Conservation (phyloP, 2,888 invertebrate genomes). For the Disparrhopalites patrizii region DNA sequence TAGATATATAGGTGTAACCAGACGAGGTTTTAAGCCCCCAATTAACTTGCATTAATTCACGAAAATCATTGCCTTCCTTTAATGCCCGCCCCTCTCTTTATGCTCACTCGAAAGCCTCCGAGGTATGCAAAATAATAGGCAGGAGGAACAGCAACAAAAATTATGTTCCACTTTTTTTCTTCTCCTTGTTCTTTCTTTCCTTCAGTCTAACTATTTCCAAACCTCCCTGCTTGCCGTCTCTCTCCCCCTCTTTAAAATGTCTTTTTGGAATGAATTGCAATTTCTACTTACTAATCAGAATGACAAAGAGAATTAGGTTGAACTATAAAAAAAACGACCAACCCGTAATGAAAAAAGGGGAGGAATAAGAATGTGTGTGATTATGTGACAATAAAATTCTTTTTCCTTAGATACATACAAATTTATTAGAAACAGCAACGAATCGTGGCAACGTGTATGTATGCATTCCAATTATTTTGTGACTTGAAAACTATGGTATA, state of each 20-base stretch:
- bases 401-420: too few species aligned
- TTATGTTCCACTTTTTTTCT: not conserved
- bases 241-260: too few species aligned
- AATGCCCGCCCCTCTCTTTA: not conserved
- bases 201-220: too few species aligned
- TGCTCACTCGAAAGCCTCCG: too few species aligned
- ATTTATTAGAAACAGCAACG: too few species aligned
- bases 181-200: too few species aligned
- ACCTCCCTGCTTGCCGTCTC: too few species aligned
- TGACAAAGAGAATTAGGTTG: conserved; percentile 21
- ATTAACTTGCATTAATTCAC: not conserved
- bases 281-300: conserved; percentile 15
- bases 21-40: not conserved
- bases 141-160: not conserved
- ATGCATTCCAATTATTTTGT: too few species aligned
- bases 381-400: not conserved
- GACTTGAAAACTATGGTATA: too few species aligned
- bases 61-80: not conserved
- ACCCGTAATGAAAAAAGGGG: not conserved
- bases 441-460: too few species aligned
- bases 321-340: conserved; percentile 1
- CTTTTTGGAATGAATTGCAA: conserved; percentile 20
- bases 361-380: not conserved
- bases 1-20: not conserved
- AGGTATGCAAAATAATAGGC: too few species aligned